Base-by-base conservation (phyloP, 2,888 invertebrate species). In the Ochropleura leucogaster region DNA sequence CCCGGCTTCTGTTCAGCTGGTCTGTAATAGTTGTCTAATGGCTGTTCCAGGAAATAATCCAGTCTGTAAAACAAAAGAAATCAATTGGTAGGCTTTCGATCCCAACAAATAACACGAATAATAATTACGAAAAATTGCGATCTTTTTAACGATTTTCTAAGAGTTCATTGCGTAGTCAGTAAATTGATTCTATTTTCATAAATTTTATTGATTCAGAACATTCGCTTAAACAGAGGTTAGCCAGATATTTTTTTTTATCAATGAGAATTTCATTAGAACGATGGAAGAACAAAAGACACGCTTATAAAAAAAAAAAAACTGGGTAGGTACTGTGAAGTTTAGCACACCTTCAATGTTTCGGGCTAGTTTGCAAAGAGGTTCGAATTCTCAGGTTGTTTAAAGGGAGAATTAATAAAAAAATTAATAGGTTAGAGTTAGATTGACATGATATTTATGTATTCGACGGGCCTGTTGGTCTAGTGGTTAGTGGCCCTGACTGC, bases 21-120 rank as follows among this genome's bases (percentile, higher is more conserved):
- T 55, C 85, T 90, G 86, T 95, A 96, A 79, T 93, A 95, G 67
- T 91, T 91, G 4, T 90, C 87, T 18, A 90, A 87, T 55, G 93
- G 94, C 59, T 90, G 91, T 57, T 94, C 93, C 76, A 93, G 85
- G 78, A 93, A 95, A 82, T 93, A 95, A 67, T 95, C 94, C 76
- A 95, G 77, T 49, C 95, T 96, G 91, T 30, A n/a, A n/a, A 20
- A 57, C 30, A 57, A 55, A 20, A 20, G 2, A 55, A 20, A 9
- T 40, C 40, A 40, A 30, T 30, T 53, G 2, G 7, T 53, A 53
- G 2, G n/a, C 53, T 2, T 9, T 53, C 4, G 4, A 53, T 53
- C 53, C n/a, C 8, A 53, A n/a, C n/a, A n/a, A 55, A 30, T 12
- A 20, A 20, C 20, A n/a, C 10, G 4, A 30, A 55, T 0, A 53